Conservation (phyloP, 2,797 vertebrate genomes). For the Craterocephalus amniculus region DNA sequence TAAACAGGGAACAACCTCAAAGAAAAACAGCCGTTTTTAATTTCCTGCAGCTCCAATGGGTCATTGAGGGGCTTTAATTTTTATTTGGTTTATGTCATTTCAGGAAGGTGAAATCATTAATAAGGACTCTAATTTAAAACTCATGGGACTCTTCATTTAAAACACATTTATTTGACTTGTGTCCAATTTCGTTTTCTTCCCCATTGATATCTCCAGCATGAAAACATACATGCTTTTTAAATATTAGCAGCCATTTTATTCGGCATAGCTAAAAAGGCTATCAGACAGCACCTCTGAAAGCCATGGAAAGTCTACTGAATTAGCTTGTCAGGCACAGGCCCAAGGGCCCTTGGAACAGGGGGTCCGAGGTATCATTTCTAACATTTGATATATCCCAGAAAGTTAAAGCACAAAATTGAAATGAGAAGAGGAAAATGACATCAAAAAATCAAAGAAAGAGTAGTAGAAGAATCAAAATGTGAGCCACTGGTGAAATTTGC, state of each 20-base stretch:
- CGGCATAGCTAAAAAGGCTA: background rate
- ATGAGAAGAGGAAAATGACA: background rate
- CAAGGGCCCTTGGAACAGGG: background rate
- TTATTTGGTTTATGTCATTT: slow-evolving; percentile 22
- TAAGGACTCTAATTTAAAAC: slow-evolving; percentile 21
- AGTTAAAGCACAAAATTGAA: background rate
- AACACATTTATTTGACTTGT: slow-evolving; percentile 38
- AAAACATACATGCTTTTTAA: background rate
- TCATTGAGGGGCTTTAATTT: background rate
- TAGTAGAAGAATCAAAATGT: background rate
- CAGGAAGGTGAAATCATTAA: slow-evolving; percentile 29
- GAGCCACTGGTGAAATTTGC: background rate
- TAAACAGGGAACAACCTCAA: slow-evolving; percentile 27
- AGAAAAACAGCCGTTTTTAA: slow-evolving; percentile 21
- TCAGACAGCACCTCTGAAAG: slow-evolving; percentile 1
- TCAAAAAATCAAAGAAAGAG: background rate
- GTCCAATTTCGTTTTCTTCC: slow-evolving; percentile 5
- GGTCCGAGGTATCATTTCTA: no score
- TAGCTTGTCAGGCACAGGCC: background rate
- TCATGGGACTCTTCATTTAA: slow-evolving; percentile 25
- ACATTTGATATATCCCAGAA: background rate
- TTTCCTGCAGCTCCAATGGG: background rate
- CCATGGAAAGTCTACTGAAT: background rate
- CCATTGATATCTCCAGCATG: slow-evolving; percentile 2
- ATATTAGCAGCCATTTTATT: slow-evolving; percentile 3